Conservation (phyloP, 2,113 vertebrate genomes). For the Podocnemis expansa region DNA sequence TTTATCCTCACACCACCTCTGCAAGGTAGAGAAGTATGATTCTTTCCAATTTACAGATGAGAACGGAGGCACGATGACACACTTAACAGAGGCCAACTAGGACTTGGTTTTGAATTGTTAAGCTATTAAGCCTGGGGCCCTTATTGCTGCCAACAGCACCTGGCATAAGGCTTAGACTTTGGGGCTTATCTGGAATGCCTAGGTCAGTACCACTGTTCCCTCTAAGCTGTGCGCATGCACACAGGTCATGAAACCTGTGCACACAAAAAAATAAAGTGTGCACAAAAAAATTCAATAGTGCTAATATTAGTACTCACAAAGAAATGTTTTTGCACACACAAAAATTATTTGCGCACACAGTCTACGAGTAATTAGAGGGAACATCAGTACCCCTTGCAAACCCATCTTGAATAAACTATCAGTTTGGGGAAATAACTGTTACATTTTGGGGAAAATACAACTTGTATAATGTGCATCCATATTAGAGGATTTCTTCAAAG, state of each 20-base stretch:
- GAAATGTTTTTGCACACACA: too few relatives aligned
- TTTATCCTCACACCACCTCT: not conserved
- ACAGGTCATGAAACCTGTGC: too few relatives aligned
- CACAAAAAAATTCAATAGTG: too few relatives aligned
- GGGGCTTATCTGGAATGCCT: not conserved
- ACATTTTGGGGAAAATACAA: not conserved
- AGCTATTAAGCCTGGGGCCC: not conserved
- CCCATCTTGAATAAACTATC: not conserved
- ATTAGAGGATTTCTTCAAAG: not conserved
- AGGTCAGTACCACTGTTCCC: too few relatives aligned
- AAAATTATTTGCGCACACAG: too few relatives aligned
- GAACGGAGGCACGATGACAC: not conserved
- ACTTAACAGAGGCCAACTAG: not conserved
- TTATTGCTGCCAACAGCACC: not conserved
- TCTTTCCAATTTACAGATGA: not conserved
- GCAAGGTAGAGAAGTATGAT: not conserved
- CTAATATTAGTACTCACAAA: too few relatives aligned
- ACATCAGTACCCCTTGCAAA: not conserved
- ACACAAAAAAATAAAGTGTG: too few relatives aligned
- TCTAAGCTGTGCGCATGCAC: too few relatives aligned
- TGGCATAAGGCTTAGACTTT: not conserved
- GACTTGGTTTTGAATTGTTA: not conserved
- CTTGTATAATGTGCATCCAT: not conserved
- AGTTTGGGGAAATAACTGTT: not conserved
- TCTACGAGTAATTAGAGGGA: too few relatives aligned